A percentile compares a stretch with the other conserved stretches of the same genome.
Conservation (phyloP, 2,113 vertebrate genomes). For the Chascanopsetta lugubris region DNA sequence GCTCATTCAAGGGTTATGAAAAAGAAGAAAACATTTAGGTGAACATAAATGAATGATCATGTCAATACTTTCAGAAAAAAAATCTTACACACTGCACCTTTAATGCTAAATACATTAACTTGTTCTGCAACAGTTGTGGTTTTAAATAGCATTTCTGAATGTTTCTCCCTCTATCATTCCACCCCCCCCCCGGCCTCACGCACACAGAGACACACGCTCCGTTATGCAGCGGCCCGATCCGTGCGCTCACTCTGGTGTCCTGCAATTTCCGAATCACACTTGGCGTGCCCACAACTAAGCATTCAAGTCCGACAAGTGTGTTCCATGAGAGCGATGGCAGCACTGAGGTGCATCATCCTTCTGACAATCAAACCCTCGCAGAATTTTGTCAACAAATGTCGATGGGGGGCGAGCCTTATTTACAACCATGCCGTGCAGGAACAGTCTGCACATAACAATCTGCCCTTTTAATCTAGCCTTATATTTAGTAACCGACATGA, state of each 20-base stretch:
- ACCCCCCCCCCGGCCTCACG: neutral
- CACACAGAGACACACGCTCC: neutral
- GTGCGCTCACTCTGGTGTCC: neutral
- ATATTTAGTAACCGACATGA: constrained; percentile 57
- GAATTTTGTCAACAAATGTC: constrained; percentile 35
- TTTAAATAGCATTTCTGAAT: neutral
- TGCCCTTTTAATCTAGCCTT: constrained; percentile 51
- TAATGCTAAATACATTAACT: constrained; percentile 14
- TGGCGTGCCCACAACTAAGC: constrained; percentile 16
- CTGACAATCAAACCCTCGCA: constrained; percentile 8
- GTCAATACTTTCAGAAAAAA: too few species aligned
- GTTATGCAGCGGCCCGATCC: too few species aligned
- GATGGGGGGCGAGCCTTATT: constrained; percentile 28
- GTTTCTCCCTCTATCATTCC: neutral
- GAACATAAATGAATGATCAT: too few species aligned
- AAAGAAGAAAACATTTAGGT: too few species aligned
- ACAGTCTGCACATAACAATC: constrained; percentile 29
- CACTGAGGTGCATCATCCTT: neutral
- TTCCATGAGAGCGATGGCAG: neutral
- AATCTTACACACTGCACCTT: too few species aligned
- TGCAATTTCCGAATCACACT: neutral
- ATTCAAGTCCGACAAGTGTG: constrained; percentile 6
- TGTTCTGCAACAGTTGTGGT: neutral
- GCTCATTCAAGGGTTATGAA: too few species aligned
- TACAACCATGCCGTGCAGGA: constrained; percentile 12